Evolutionary conservation across 2,113 vertebrate species (phyloP).

Genomic region (Cyphomyrus discorhynchus): DNA sequence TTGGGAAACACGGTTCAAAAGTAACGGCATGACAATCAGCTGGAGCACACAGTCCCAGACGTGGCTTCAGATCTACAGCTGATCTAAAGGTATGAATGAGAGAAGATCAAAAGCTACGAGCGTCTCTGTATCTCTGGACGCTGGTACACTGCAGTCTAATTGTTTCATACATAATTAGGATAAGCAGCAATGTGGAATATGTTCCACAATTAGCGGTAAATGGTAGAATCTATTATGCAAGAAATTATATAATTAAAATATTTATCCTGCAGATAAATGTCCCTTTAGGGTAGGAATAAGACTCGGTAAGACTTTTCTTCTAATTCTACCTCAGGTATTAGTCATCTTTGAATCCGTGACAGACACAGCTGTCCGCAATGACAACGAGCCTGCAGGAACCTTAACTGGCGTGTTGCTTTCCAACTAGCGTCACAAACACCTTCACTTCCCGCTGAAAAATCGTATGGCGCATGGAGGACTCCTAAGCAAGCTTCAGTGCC

Average conservation of each 20-base stretch:
- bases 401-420: not conserved
- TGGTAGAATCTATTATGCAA: not conserved
- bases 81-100: not conserved
- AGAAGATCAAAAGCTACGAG: not conserved
- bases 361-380: not conserved
- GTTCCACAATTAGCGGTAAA: not conserved
- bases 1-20: not conserved
- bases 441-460: not conserved
- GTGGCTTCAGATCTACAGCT: not conserved
- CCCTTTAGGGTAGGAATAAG: not conserved
- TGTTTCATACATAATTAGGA: not conserved
- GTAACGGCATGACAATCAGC: not conserved
- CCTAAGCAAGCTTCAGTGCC: not conserved
- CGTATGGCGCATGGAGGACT: not conserved
- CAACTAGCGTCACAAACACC: not conserved
- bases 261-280: not conserved
- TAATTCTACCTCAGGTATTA: not conserved
- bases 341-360: not conserved
- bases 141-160: not conserved
- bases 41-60: not conserved
- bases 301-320: not conserved
- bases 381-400: not conserved
- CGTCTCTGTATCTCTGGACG: not conserved
- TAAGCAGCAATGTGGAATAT: not conserved
- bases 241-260: constrained; percentile 1